Evolutionary conservation across 2,888 invertebrate genomes (phyloP).

Genomic region (Rhopalosiphum nymphaeae): DNA sequence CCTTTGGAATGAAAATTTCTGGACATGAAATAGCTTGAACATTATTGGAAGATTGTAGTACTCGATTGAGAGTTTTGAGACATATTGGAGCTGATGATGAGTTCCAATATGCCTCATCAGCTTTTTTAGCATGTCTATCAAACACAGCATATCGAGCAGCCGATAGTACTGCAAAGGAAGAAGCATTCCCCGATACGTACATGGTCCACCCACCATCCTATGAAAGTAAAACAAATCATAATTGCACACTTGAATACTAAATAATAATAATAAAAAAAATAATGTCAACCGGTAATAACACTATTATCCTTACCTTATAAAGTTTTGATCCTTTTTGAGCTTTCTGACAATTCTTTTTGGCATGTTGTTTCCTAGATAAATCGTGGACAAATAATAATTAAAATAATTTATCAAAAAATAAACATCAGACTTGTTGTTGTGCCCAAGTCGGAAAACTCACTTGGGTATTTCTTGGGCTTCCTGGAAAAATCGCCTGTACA

Average conservation of each 20-base stretch:
- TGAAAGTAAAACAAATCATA: neutral
- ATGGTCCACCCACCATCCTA: constrained; percentile 61
- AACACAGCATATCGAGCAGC: constrained; percentile 60
- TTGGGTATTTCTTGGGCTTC: constrained; percentile 61
- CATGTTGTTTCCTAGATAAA: constrained; percentile 10
- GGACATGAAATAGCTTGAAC: neutral
- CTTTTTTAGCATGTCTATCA: constrained; percentile 52
- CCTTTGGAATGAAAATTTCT: constrained; percentile 58
- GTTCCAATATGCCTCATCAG: constrained; percentile 54
- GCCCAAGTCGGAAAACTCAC: constrained; percentile 12
- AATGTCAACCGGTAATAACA: neutral
- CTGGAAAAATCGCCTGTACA: constrained; percentile 61
- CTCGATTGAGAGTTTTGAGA: constrained; percentile 39
- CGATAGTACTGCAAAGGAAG: constrained; percentile 57
- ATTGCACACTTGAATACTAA: neutral
- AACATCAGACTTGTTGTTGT: neutral
- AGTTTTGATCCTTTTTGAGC: constrained; percentile 46
- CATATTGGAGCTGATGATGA: constrained; percentile 60
- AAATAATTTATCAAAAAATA: neutral
- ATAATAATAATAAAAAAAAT: neutral
- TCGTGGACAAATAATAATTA: neutral
- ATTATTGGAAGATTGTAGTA: constrained; percentile 33
- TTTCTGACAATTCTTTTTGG: constrained; percentile 43
- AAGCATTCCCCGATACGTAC: constrained; percentile 59
- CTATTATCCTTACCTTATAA: constrained; percentile 19